Percentiles rank a stretch among this genome's conserved stretches.
These are phyloP conservation scores for Rosalia funebris DNA, from an alignment of 2,888 invertebrate species.

Conservation along the genomic window DNA sequence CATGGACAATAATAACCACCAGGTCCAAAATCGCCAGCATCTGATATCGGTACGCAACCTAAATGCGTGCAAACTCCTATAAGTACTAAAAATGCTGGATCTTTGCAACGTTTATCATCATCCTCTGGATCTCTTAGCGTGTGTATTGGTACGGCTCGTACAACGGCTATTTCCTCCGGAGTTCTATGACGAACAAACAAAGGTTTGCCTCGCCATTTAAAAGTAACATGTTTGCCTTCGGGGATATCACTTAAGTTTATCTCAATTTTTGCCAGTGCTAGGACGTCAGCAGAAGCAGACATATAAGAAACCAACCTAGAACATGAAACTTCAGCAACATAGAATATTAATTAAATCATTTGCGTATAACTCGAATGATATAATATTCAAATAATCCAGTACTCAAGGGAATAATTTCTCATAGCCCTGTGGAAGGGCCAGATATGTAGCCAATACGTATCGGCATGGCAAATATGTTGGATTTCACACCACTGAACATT, in stretches of 20 bases:
- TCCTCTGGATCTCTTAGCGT: slow-evolving; percentile 74
- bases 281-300: slow-evolving; percentile 77
- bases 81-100: slow-evolving; percentile 80
- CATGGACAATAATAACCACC: slow-evolving; percentile 87
- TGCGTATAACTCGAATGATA: too few species aligned
- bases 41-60: slow-evolving; percentile 84
- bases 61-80: slow-evolving; percentile 85
- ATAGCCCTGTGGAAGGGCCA: too few species aligned
- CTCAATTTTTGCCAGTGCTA: slow-evolving; percentile 82
- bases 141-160: slow-evolving; percentile 69
- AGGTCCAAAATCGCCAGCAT: slow-evolving; percentile 69
- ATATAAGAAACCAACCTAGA: slow-evolving; percentile 69
- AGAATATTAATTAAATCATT: too few species aligned
- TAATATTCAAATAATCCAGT: too few species aligned
- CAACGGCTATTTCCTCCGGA: slow-evolving; percentile 72
- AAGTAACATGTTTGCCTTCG: slow-evolving; percentile 72
- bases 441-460: too few species aligned
- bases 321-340: too few species aligned
- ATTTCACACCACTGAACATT: too few species aligned
- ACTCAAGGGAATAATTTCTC: too few species aligned
- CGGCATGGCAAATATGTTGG: too few species aligned
- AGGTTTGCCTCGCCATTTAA: slow-evolving; percentile 84
- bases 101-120: slow-evolving; percentile 56
- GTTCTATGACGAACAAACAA: slow-evolving; percentile 80
- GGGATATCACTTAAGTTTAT: slow-evolving; percentile 75